Conservation (phyloP, 2,113 vertebrate genomes). For the Butastur rufipennis region DNA sequence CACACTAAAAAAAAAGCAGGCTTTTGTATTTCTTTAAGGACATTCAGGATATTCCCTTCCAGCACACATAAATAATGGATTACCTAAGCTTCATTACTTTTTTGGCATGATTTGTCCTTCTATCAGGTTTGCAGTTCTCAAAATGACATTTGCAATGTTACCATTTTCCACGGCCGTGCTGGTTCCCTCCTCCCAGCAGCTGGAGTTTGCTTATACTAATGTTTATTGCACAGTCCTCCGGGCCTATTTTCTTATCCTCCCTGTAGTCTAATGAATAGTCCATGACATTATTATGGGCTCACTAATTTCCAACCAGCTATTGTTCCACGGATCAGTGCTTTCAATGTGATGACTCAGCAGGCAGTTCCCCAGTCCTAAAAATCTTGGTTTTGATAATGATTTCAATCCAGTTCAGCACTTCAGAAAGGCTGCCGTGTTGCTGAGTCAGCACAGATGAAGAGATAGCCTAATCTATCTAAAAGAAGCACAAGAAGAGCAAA, state of each 20-base stretch:
- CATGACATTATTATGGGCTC: not conserved
- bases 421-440: not conserved
- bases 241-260: not conserved
- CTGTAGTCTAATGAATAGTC: not conserved
- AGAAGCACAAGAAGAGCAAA: not conserved
- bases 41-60: not conserved
- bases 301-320: not conserved
- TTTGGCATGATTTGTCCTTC: not conserved
- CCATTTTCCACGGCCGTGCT: not conserved
- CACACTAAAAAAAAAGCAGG: not conserved
- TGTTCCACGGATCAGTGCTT: not conserved
- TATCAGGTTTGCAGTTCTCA: not conserved
- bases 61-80: conserved; percentile 21
- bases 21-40: not conserved
- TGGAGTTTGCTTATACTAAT: not conserved
- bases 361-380: not conserved
- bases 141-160: not conserved
- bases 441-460: not conserved
- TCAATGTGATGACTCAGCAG: not conserved
- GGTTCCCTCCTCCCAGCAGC: not conserved
- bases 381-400: not conserved
- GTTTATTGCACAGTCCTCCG: not conserved
- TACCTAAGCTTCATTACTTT: not conserved
- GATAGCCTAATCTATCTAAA: not conserved
- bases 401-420: not conserved